Evolutionary conservation across 2,113 vertebrate genomes (phyloP), one percentile per base, ranked within the genome.

Genomic region (Spheniscus mendiculus): DNA sequence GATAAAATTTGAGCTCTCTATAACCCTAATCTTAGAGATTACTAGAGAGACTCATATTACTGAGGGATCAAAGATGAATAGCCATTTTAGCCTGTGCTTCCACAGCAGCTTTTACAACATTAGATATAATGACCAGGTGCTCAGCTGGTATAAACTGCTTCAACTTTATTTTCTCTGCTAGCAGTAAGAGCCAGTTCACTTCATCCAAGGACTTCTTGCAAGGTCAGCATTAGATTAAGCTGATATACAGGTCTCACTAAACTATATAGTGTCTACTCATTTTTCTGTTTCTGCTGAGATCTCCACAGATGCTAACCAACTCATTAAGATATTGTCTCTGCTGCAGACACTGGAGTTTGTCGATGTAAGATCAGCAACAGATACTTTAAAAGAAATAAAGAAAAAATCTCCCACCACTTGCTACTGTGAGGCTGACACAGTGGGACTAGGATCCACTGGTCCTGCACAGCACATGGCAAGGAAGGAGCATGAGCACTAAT

Each of bases 111-210:
- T 88, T 96, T 86, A 73, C 61, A 79, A 38, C 42, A 12, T 70
- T 87, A 91, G 52, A 38, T 50, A 7, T 72, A 97, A 95, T 81
- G 91, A 89, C 70, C 81, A 95, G 81, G 89, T 93, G 66, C 78
- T 91, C 89, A 89, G 87, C 70, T 80, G 83, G 25, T 77, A 62
- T 91, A 73, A 97, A 93, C 91, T 77, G 47, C 89, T 78, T 74
- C 69, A 72, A 70, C 63, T 96, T 95, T 74, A 87, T 95, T 90
- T 82, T 85, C 73, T 77, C 49, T 7, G 4, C 22, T 47, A 76
- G 45, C 65, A 59, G 8, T 45, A 83, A 70, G 62, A 87, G 81
- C 8, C 62, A 87, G 70, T 66, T 93, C 78, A 58, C 38, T 83
- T 34, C 11, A 85, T 15, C 53, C 87, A 91, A 96, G 89, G 76